These are phyloP conservation scores for Acrobasis repandana DNA, from an alignment of 2,888 invertebrate species.

Conservation along the genomic window DNA sequence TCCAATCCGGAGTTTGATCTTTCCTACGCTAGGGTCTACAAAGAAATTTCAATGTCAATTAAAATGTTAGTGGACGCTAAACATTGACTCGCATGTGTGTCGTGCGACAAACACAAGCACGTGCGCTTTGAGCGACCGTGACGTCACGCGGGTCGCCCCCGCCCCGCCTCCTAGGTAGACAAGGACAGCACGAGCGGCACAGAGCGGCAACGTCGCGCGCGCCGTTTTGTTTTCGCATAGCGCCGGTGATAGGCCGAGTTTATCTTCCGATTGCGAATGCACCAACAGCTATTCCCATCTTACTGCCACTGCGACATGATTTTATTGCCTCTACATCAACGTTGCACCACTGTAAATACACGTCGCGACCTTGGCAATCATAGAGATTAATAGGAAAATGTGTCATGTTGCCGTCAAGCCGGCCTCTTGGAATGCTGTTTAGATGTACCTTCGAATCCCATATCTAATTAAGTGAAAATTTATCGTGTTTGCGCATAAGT, in stretches of 20 bases:
- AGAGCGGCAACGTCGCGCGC: conserved; percentile 71
- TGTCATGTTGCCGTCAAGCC: conserved; percentile 7
- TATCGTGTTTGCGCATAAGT: background rate
- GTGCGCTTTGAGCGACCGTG: conserved; percentile 68
- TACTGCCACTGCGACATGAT: conserved; percentile 56
- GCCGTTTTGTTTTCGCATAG: conserved; percentile 75
- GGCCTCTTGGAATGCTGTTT: conserved; percentile 11
- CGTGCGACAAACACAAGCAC: conserved; percentile 80
- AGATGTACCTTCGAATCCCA: background rate
- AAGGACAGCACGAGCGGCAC: conserved; percentile 48
- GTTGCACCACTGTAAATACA: conserved; percentile 49
- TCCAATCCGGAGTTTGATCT: background rate
- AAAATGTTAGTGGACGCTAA: conserved; percentile 47
- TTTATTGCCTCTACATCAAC: conserved; percentile 52
- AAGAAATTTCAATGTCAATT: conserved; percentile 56
- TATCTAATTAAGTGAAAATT: conserved; percentile 10
- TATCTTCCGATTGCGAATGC: conserved; percentile 78
- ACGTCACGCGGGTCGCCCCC: conserved; percentile 69
- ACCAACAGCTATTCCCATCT: conserved; percentile 70
- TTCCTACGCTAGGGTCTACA: conserved; percentile 17
- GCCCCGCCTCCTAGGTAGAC: conserved; percentile 62
- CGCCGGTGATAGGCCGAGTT: conserved; percentile 72
- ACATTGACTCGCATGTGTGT: conserved; percentile 63
- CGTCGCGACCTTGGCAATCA: conserved; percentile 56
- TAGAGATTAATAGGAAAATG: conserved; percentile 35